A percentile compares a stretch with the other conserved stretches of the same genome.
phyloP scores from a whole-genome alignment of 2,888 invertebrate species.

The Oscheius onirici region DNA sequence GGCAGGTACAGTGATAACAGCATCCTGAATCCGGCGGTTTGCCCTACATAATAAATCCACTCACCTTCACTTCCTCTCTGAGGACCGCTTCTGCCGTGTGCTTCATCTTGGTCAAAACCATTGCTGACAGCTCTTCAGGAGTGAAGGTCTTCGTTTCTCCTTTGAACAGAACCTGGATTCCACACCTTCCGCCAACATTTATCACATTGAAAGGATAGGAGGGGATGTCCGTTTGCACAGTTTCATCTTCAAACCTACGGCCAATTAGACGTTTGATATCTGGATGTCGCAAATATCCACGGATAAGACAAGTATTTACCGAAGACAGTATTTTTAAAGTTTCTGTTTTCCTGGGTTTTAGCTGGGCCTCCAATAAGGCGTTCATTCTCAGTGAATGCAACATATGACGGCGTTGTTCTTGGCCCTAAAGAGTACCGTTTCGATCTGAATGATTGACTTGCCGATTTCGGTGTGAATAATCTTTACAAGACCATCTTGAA shows the following conservation, averaged over 20 bases:
- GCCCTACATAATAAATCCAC: constrained; percentile 75
- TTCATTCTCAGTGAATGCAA: constrained; percentile 75
- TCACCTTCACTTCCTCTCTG: constrained; percentile 82
- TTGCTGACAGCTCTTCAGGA: constrained; percentile 71
- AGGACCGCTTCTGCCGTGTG: constrained; percentile 75
- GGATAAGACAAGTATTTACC: constrained; percentile 62
- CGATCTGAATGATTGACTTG: no score
- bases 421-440: constrained; percentile 71
- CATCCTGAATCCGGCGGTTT: constrained; percentile 77
- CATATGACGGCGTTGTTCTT: constrained; percentile 75
- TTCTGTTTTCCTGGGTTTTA: constrained; percentile 75
- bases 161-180: constrained; percentile 83
- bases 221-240: constrained; percentile 72
- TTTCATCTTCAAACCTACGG: constrained; percentile 73
- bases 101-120: constrained; percentile 63
- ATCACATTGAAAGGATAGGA: constrained; percentile 72
- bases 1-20: constrained; percentile 96
- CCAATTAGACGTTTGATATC: constrained; percentile 74
- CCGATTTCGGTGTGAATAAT: constrained; percentile 75
- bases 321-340: constrained; percentile 75
- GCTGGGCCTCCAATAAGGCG: constrained; percentile 75
- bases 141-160: constrained; percentile 82
- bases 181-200: constrained; percentile 72
- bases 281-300: no score
- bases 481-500: constrained; percentile 75